Base-by-base conservation (phyloP, 2,797 vertebrate species). In the Takifugu ocellatus region DNA sequence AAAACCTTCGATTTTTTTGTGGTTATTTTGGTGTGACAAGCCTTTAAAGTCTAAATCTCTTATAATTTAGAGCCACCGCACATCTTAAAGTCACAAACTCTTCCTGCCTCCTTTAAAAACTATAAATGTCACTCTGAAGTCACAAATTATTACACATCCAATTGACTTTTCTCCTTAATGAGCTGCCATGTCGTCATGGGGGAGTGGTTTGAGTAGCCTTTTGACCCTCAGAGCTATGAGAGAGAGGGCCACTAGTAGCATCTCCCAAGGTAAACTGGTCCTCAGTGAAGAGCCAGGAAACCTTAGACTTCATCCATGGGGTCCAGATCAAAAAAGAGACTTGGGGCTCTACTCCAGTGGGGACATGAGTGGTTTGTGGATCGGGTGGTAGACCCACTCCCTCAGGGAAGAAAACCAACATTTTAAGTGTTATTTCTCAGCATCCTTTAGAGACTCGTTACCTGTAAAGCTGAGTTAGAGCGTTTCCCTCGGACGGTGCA, bases 11-110 rank as follows among this genome's bases (percentile, higher is more conserved):
- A 59, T 81, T 61, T 71, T 39, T 58, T 56, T 64, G 57, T 54
- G 48, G 59, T 59, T 66, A 55, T 81, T 79, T 82, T 84, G 74
- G 8, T 15, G 79, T 67, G 77, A 72, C 66, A 56, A 57, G 47
- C 52, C 54, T 65, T 56, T 33, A n/a, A 67, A 56, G 58, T 75
- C 77, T 80, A 69, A 67, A 47, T 54, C 56, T 56, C 42, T 75
- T 72, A 60, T 68, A 54, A 50, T 64, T 29, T 46, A 46, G 36
- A 39, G 14, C 36, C 5, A 4, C 36, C 14, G 36, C 12, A 3
- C 31, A 33, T 33, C 31, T 33, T 33, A 58, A 56, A 59, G 36
- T 46, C 44, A 31, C 50, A 64, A 44, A 33, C 55, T 31, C 56
- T 47, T 25, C 49, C 49, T 47, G 49, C 17, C 1, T 24, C 47